Percentiles rank a stretch among this genome's conserved stretches.
phyloP scores from a whole-genome alignment of 1,140 invertebrate genomes.

The Zaprionus africanus region DNA sequence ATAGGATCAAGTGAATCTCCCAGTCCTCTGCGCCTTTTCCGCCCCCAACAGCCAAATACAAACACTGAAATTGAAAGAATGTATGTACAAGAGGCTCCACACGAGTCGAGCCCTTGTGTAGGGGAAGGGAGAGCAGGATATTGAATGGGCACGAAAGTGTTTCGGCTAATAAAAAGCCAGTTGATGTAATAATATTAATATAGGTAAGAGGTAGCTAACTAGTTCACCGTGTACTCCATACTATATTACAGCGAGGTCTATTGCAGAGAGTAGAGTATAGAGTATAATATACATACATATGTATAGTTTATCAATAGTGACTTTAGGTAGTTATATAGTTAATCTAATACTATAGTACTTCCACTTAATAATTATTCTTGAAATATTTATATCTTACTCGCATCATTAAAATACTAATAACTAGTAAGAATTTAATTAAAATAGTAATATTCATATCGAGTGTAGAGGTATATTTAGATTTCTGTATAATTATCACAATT shows the following conservation, averaged over 20 bases:
- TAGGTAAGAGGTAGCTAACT: background rate
- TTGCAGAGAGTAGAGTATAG: too few species aligned
- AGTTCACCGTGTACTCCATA: background rate
- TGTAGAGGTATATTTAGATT: background rate
- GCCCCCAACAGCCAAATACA: slow-evolving; percentile 45
- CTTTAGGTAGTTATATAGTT: too few species aligned
- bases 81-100: slow-evolving; percentile 19
- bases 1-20: slow-evolving; percentile 63
- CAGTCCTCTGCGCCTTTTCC: background rate
- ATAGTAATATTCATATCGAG: background rate
- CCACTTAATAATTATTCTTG: too few species aligned
- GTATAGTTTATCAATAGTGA: too few species aligned
- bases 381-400: too few species aligned
- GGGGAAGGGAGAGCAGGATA: slow-evolving; percentile 2
- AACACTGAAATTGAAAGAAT: slow-evolving; percentile 55
- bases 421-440: background rate
- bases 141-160: background rate
- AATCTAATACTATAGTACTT: too few species aligned
- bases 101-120: background rate
- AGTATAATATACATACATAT: too few species aligned
- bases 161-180: background rate
- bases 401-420: too few species aligned
- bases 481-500: too few species aligned
- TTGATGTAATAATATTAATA: slow-evolving; percentile 3
- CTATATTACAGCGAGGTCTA: background rate